phyloP scores from a whole-genome alignment of 2,888 invertebrate genomes.

The Podotricha telesiphe region DNA sequence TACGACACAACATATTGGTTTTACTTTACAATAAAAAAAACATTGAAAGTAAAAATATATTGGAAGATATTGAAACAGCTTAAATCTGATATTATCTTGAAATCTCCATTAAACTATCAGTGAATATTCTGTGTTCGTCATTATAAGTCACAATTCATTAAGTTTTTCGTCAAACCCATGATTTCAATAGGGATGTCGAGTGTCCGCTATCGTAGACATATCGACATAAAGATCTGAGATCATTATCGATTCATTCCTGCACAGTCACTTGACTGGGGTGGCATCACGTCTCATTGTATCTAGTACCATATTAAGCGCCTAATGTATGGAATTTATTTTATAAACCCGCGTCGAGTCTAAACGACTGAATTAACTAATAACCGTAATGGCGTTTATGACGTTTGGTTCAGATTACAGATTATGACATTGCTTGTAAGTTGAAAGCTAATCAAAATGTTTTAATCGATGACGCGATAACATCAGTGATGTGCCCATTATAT shows the following conservation, averaged over 20 bases:
- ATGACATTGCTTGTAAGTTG: conserved; percentile 81
- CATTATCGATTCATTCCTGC: conserved; percentile 77
- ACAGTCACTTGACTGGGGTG: conserved; percentile 82
- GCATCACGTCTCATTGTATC: conserved; percentile 79
- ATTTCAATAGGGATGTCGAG: conserved; percentile 81
- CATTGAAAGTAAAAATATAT: too few species aligned
- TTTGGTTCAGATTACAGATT: conserved; percentile 69
- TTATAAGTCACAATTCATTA: conserved; percentile 82
- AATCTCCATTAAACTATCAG: conserved; percentile 53
- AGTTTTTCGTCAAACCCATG: conserved; percentile 77
- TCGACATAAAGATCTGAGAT: conserved; percentile 78
- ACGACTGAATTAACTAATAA: conserved; percentile 64
- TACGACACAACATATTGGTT: too few species aligned
- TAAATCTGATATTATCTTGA: conserved; percentile 34
- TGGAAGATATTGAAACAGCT: conserved; percentile 4
- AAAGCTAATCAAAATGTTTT: conserved; percentile 84
- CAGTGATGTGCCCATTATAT: conserved; percentile 63
- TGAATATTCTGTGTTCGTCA: conserved; percentile 71
- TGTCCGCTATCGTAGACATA: conserved; percentile 73
- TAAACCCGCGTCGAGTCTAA: conserved; percentile 62
- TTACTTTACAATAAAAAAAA: too few species aligned
- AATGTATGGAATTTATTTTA: conserved; percentile 81
- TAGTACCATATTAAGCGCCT: conserved; percentile 79
- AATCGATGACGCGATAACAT: conserved; percentile 81
- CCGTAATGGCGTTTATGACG: conserved; percentile 71